Base-by-base conservation (phyloP, 2,888 invertebrate species). In the Mamestra brassicae region DNA sequence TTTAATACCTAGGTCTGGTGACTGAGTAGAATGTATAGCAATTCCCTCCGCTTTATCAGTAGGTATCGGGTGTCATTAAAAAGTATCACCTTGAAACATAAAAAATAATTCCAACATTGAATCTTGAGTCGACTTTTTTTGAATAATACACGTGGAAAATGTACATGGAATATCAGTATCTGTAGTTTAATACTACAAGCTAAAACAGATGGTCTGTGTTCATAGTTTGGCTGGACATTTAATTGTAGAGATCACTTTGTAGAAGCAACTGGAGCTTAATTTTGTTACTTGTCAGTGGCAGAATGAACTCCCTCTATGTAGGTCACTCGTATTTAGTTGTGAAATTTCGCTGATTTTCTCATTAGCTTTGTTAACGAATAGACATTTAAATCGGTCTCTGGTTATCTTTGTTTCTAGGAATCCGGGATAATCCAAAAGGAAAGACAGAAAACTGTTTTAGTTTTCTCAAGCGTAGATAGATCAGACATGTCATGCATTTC, bases 251-350 rank as follows among this genome's bases (percentile, higher is more conserved):
- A 81, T 70, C 76, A 70, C 62, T 69, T 47, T 69, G 70, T 52
- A 70, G 54, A 81, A 81, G 70, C 57, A 74, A 68, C 47, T 26
- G 61, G 68, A 74, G 71, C 78, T 78, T 73, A 74, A 81, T 84
- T 84, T 78, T 34, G 65, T 74, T 61, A 81, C 68, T 78, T 69
- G 72, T 69, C 68, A 65, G 80, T 72, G 83, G 68, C 71, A 74
- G 42, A 70, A 74, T 47, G 50, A 58, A 55, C 36, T 78, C 57
- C n/a, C 55, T 42, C 26, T 70, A 76, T 76, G 70, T 78, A 84
- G 84, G 78, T 76, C 81, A 84, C 6, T 47, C 55, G 74, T 76
- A 78, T 76, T 81, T 64, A 81, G 72, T 73, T 78, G 71, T 67
- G 55, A 70, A 67, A 70, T 61, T 84, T 55, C 13, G 67, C 70